phyloP scores from a whole-genome alignment of 2,797 vertebrate genomes.

The Enoplosus armatus region DNA sequence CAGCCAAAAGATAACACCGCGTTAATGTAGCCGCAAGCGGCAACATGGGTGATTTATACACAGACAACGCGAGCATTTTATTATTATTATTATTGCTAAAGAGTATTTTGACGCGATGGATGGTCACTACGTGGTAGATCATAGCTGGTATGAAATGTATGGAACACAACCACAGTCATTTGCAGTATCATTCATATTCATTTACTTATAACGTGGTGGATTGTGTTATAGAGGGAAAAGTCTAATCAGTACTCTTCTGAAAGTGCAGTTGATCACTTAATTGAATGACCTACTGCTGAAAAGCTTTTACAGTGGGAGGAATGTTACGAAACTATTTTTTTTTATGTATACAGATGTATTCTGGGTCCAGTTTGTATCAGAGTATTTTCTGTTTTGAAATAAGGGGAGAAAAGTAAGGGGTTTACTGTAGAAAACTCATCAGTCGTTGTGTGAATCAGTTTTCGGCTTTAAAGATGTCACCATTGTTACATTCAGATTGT shows the following conservation, averaged over 20 bases:
- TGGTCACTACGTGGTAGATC: constrained; percentile 2
- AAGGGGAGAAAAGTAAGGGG: neutral
- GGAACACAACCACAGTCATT: neutral
- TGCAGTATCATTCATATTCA: neutral
- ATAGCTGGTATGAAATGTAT: neutral
- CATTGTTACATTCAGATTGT: too few species aligned
- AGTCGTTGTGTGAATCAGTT: neutral
- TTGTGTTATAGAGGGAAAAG: neutral
- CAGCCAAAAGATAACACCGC: neutral
- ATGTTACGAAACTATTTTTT: neutral
- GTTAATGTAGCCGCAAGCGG: neutral
- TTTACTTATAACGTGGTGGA: neutral
- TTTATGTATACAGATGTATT: neutral
- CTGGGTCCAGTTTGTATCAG: neutral
- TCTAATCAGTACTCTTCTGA: neutral
- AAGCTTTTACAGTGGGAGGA: neutral
- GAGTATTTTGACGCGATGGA: neutral
- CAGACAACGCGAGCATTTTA: neutral
- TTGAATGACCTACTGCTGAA: neutral
- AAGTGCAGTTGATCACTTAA: neutral
- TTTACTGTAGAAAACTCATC: neutral
- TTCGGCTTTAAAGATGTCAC: neutral
- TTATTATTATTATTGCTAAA: neutral
- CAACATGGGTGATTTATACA: neutral
- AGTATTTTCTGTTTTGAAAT: neutral